A percentile compares a stretch with the other conserved stretches of the same genome.
Conservation (phyloP, 1,140 invertebrate genomes). For the Cherax destructor region DNA sequence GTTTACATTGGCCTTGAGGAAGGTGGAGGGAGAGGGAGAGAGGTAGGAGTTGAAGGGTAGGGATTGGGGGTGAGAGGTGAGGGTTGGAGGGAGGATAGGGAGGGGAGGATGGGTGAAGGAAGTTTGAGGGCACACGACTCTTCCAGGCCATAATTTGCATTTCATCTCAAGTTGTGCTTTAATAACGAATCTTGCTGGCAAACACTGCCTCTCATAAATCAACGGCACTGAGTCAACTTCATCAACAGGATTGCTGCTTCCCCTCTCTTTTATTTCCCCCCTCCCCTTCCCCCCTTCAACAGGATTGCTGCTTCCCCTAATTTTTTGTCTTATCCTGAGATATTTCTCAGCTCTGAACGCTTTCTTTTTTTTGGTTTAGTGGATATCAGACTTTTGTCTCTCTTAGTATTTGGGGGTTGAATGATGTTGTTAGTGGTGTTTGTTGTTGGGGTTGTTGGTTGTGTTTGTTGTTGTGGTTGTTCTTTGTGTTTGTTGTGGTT, state of each 20-base stretch:
- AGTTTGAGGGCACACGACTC: background rate
- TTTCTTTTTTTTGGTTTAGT: background rate
- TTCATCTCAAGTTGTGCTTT: slow-evolving; percentile 44
- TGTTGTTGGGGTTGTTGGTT: too few species aligned
- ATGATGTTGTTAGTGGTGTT: too few species aligned
- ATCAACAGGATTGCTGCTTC: slow-evolving; percentile 19
- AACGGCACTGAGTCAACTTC: slow-evolving; percentile 22
- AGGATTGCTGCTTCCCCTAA: background rate
- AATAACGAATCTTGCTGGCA: slow-evolving; percentile 42
- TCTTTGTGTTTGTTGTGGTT: too few species aligned
- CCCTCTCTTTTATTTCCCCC: background rate
- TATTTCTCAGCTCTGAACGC: too few species aligned
- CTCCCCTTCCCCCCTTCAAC: background rate
- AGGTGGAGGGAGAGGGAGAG: background rate
- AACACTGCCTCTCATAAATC: slow-evolving; percentile 34
- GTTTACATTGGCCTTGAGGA: slow-evolving; percentile 20
- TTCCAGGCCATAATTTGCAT: slow-evolving; percentile 38
- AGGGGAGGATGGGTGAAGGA: too few species aligned
- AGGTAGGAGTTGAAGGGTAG: too few species aligned
- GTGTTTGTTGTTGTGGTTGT: too few species aligned
- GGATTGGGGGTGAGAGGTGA: too few species aligned
- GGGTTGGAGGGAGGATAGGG: background rate
- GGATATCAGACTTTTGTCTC: too few species aligned
- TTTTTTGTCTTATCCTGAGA: background rate
- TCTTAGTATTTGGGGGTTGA: too few species aligned